Base-by-base conservation (phyloP, 2,113 vertebrate genomes). In the Craseonycteris thonglongyai region DNA sequence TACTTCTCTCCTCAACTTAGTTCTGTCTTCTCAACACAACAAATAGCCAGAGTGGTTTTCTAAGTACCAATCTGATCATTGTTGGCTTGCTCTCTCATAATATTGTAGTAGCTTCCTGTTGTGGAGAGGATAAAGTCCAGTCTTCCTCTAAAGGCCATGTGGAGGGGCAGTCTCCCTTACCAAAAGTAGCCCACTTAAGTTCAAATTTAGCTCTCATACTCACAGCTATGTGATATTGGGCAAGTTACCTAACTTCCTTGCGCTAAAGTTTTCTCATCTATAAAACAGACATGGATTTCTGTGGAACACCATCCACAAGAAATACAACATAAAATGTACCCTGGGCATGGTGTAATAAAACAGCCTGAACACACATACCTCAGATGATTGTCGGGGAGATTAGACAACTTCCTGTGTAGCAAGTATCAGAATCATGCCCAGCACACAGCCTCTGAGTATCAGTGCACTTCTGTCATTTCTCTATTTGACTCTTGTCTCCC, bases 351-450 rank as follows among this genome's bases (percentile, higher is more conserved):
- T 45, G 2, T 4, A 40, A 38, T 18, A 5, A 42, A 33, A 19
- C 22, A 54, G 30, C 35, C 56, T 66, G 6, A 68, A 45, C 15
- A 47, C 28, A 16, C 6, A 18, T 8, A n/a, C 10, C 56, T 33
- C 63, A 2, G 1, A 4, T 6, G 40, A 35, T 12, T 9, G 2
- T 45, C 15, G 18, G 49, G 6, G 30, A 68, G 58, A 61, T 11
- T 26, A 72, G 30, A 26, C 28, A 16, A 9, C 24, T 2, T 1
- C 1, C 15, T 54, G 33, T 26, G 54, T 0, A n/a, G 24, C 0
- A 56, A 19, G 19, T 15, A 24, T 0, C 8, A 49, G 28, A 63
- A 56, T 2, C 58, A 11, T 38, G 40, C 74, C 72, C 11, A 18
- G 24, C 19, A 40, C 6, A 42, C 19, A 47, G 21, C 16, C 14